Evolutionary conservation across 2,888 invertebrate species (phyloP).

Genomic region (Tridacna crocea): DNA sequence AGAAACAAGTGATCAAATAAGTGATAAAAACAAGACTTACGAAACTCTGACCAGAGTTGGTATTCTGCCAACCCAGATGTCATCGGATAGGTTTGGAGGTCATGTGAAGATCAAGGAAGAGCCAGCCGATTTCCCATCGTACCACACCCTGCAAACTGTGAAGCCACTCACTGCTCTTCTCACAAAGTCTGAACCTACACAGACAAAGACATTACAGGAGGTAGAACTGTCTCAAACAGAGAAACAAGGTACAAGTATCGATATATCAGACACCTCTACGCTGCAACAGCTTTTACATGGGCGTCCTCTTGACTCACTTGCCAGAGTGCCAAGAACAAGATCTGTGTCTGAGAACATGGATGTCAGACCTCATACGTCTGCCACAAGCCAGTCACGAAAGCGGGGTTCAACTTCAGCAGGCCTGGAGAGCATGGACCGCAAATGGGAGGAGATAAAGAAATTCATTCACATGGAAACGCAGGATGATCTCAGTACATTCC

Average conservation of each 20-base stretch:
- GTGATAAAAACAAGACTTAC: conserved; percentile 19
- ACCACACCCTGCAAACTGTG: background rate
- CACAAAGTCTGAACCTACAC: conserved; percentile 7
- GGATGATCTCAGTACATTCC: conserved; percentile 14
- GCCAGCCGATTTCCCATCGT: conserved; percentile 3
- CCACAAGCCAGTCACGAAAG: conserved; percentile 37
- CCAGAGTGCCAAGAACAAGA: conserved; percentile 30
- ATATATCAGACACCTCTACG: conserved; percentile 47
- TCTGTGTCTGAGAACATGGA: conserved; percentile 45
- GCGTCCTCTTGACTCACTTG: conserved; percentile 27
- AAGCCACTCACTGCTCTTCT: background rate
- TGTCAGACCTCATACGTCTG: conserved; percentile 13
- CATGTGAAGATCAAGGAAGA: conserved; percentile 20
- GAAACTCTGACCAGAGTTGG: conserved; percentile 4
- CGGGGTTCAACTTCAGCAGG: conserved; percentile 44
- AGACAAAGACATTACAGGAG: conserved; percentile 3
- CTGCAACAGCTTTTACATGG: conserved; percentile 44
- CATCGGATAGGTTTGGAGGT: conserved; percentile 12
- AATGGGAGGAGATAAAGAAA: conserved; percentile 79
- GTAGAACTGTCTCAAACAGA: conserved; percentile 13
- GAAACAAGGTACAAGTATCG: conserved; percentile 18
- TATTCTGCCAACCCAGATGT: background rate
- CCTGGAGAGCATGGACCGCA: conserved; percentile 69
- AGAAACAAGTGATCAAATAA: conserved; percentile 14
- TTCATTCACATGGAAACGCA: conserved; percentile 64